phyloP scores from a whole-genome alignment of 2,113 vertebrate species.

The Limanda limanda region DNA sequence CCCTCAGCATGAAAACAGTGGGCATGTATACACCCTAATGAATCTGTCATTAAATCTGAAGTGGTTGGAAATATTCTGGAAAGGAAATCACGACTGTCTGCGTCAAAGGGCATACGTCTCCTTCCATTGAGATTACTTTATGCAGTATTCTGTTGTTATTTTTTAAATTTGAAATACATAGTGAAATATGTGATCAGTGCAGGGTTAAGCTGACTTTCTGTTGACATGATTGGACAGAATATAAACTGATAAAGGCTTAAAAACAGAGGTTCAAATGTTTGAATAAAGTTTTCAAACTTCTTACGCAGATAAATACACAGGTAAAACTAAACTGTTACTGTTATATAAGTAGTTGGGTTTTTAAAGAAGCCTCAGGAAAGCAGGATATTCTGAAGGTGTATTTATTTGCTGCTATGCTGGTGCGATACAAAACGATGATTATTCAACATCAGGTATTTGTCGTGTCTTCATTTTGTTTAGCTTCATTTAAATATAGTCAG shows the following conservation, averaged over 20 bases:
- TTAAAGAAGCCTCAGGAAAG: too few relatives aligned
- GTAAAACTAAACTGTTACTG: too few relatives aligned
- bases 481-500: background rate
- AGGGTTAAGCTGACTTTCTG: background rate
- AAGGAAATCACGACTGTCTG: conserved; percentile 18
- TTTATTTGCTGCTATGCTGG: too few relatives aligned
- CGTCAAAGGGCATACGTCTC: conserved; percentile 10
- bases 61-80: conserved; percentile 35
- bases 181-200: background rate
- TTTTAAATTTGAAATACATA: background rate
- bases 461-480: background rate
- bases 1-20: conserved; percentile 50
- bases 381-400: too few relatives aligned
- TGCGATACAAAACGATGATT: too few relatives aligned
- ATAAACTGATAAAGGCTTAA: background rate
- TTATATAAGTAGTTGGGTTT: too few relatives aligned
- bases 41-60: conserved; percentile 60
- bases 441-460: background rate
- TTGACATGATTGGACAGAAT: background rate
- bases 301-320: background rate
- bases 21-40: conserved; percentile 58
- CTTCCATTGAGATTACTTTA: conserved; percentile 13
- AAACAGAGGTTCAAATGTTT: background rate
- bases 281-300: background rate
- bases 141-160: background rate